phyloP scores from a whole-genome alignment of 1,140 invertebrate species.

The Drosophila hydei region DNA sequence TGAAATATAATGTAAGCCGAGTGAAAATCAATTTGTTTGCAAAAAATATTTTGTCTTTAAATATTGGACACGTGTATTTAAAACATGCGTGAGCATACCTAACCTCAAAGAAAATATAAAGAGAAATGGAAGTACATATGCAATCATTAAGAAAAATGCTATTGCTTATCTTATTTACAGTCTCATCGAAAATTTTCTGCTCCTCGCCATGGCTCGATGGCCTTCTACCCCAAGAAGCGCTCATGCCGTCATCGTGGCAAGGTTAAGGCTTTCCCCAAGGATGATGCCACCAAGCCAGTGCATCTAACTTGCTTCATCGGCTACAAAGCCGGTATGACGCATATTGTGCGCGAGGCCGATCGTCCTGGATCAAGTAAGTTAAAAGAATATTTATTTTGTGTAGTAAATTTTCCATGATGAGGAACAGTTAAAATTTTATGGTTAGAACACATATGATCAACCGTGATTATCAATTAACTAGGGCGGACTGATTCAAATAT shows the following conservation, averaged over 20 bases:
- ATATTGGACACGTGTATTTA: constrained; percentile 6
- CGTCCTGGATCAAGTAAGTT: constrained; percentile 98
- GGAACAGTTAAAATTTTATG: constrained; percentile 78
- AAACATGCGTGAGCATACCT: constrained; percentile 6
- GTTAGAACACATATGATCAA: constrained; percentile 83
- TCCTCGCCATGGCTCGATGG: constrained; percentile 99
- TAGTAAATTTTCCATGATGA: constrained; percentile 66
- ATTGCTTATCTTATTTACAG: constrained; percentile 86
- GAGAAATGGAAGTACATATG: neutral
- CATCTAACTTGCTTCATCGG: constrained; percentile 99
- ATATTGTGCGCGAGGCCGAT: constrained; percentile 99
- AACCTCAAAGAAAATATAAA: constrained; percentile 21
- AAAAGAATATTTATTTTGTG: neutral
- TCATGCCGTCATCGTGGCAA: constrained; percentile 98
- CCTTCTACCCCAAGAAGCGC: constrained; percentile 99
- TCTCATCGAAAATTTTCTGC: constrained; percentile 99
- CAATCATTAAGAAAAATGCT: neutral
- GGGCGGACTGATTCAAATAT: constrained; percentile 79
- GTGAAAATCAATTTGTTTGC: neutral
- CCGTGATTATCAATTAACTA: constrained; percentile 81
- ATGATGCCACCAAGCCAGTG: constrained; percentile 97
- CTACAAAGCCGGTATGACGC: constrained; percentile 99
- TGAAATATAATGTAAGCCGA: neutral
- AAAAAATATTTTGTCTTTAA: too few species aligned
- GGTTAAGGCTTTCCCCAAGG: constrained; percentile 99